Base-by-base conservation (phyloP, 2,888 invertebrate genomes). In the Dasypogon diadema region DNA sequence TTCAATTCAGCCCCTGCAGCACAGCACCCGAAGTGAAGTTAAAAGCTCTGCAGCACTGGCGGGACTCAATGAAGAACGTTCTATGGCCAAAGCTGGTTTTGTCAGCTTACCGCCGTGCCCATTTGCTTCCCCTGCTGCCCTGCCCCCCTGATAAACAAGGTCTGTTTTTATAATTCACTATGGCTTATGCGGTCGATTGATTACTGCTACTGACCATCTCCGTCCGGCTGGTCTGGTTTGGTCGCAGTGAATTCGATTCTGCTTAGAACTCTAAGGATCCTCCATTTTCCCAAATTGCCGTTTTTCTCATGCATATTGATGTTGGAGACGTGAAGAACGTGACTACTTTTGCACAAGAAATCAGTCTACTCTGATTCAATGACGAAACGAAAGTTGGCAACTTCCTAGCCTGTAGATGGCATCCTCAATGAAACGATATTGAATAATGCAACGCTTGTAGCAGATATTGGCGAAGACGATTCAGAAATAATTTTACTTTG, bases 151-250 rank as follows among this genome's bases (percentile, higher is more conserved):
- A 18, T 55, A 21, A 8, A 3, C 30, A 30, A 30, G n/a, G n/a
- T 30, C 21, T 16, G n/a, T 24, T 22, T 16, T 65, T 65, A 46
- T 37, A 5, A 48, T 24, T 65, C 22, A 46, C 24, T 46, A 37
- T 65, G 46, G 48, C 24, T 48, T 14, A 14, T 22, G 16, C 46
- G 65, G 65, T 46, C 65, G 65, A 65, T 65, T 65, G 65, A 46
- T 18, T 24, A 65, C 48, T 65, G 65, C 24, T 24, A 65, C 48
- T 65, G 65, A 65, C 65, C 65, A 24, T 14, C 18, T 16, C 46
- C 65, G 12, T 10, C n/a, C 16, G 4, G 16, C 21, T 4, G 4
- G 51, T 51, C 51, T 51, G 16, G 21, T 51, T 16, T 51, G 51
- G 16, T 16, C 21, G 48, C 4, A 48, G n/a, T n/a, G n/a, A n/a